Conservation (phyloP, 2,113 vertebrate species). For the Cranoglanis bouderius region DNA sequence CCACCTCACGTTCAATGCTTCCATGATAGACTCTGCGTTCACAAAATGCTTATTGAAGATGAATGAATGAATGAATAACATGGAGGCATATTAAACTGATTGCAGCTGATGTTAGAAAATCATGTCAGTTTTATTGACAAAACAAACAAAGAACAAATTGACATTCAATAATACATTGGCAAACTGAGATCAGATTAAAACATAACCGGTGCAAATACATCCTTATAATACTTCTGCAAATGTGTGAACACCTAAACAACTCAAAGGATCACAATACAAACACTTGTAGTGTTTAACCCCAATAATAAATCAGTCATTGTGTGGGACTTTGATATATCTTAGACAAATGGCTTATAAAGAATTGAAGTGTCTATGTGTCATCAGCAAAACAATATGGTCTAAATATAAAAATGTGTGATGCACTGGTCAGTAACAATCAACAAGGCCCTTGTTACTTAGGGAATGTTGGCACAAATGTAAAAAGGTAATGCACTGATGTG, state of each 20-base stretch:
- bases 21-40: background rate
- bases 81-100: background rate
- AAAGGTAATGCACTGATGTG: background rate
- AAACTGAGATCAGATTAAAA: background rate
- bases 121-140: background rate
- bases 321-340: background rate
- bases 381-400: background rate
- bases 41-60: background rate
- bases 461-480: background rate
- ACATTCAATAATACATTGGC: slow-evolving; percentile 5
- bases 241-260: background rate
- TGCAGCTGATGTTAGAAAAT: background rate
- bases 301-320: background rate
- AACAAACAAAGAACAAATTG: background rate
- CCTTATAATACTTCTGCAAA: background rate
- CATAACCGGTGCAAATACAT: background rate
- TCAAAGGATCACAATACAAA: background rate
- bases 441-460: background rate
- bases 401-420: background rate
- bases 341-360: background rate
- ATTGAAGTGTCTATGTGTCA: background rate
- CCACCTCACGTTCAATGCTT: background rate
- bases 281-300: background rate
- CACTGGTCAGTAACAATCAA: slow-evolving; percentile 11
- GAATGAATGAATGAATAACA: background rate